Evolutionary conservation across 2,113 vertebrate species (phyloP).

Genomic region (Upupa epops): DNA sequence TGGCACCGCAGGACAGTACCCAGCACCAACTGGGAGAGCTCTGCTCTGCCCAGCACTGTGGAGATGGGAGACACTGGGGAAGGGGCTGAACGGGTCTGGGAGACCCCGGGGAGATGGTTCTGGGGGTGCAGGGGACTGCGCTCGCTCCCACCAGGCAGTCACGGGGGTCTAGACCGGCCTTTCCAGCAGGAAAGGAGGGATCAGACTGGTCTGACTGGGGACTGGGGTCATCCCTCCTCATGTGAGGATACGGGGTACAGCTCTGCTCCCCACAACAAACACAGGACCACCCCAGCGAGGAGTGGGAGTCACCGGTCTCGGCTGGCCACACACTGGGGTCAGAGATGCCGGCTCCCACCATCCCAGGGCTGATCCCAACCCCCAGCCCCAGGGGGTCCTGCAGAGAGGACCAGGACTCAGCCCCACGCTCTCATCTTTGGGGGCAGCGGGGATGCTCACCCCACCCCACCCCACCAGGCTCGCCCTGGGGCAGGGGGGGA

Average conservation of each 20-base stretch:
- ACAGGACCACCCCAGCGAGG: rapidly evolving
- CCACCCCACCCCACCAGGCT: background rate
- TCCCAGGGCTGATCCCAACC: background rate
- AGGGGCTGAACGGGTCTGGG: background rate
- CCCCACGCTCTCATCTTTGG: rapidly evolving
- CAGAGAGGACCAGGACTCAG: background rate
- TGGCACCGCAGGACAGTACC: background rate
- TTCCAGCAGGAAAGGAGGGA: background rate
- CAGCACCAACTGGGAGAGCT: background rate
- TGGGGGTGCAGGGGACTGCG: background rate
- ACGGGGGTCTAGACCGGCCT: conserved; percentile 26
- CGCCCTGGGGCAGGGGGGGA: rapidly evolving
- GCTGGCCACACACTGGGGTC: background rate
- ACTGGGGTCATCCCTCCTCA: rapidly evolving
- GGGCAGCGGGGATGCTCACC: background rate
- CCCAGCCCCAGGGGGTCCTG: background rate
- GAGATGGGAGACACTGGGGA: background rate
- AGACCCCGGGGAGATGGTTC: conserved; percentile 23
- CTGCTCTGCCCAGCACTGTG: background rate
- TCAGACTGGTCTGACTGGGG: rapidly evolving
- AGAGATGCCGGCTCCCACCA: rapidly evolving
- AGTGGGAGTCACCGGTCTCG: rapidly evolving
- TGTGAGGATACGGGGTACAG: background rate
- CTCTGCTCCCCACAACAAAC: background rate
- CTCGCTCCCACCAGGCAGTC: conserved; percentile 60